Evolutionary conservation across 1,140 invertebrate genomes (phyloP).

Genomic region (Kradibia gibbosae): DNA sequence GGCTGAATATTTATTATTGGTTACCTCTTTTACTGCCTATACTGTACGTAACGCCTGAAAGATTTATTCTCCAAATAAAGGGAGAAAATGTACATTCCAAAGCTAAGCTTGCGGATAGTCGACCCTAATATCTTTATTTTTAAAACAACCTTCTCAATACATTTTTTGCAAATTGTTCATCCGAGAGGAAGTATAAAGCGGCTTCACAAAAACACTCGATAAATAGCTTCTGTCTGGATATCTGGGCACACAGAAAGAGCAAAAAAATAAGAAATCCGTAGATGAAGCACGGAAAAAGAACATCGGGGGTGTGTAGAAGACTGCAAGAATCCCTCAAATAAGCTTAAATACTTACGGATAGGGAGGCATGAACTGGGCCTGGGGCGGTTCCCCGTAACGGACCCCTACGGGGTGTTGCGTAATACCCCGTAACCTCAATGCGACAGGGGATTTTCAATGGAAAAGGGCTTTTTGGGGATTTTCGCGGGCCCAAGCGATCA

Average conservation of each 20-base stretch:
- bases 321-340: not conserved
- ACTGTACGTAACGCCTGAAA: not conserved
- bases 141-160: not conserved
- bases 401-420: not conserved
- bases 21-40: not conserved
- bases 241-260: not conserved
- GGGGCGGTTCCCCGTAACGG: not conserved
- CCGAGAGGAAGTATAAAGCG: not conserved
- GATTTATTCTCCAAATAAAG: not conserved
- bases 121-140: not conserved
- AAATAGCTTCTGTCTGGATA: not conserved
- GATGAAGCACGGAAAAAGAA: not conserved
- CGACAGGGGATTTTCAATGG: not conserved
- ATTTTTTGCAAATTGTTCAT: not conserved
- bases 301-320: not conserved
- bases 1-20: not conserved
- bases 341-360: not conserved
- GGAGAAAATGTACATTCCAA: not conserved
- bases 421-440: constrained; percentile 6
- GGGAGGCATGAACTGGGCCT: not conserved
- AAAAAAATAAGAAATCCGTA: not conserved
- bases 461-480: constrained; percentile 10
- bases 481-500: not conserved
- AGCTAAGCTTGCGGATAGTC: not conserved
- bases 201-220: not conserved